These are phyloP conservation scores for Heteromormyrus szaboi DNA, from an alignment of 2,797 vertebrate genomes.

Conservation along the genomic window DNA sequence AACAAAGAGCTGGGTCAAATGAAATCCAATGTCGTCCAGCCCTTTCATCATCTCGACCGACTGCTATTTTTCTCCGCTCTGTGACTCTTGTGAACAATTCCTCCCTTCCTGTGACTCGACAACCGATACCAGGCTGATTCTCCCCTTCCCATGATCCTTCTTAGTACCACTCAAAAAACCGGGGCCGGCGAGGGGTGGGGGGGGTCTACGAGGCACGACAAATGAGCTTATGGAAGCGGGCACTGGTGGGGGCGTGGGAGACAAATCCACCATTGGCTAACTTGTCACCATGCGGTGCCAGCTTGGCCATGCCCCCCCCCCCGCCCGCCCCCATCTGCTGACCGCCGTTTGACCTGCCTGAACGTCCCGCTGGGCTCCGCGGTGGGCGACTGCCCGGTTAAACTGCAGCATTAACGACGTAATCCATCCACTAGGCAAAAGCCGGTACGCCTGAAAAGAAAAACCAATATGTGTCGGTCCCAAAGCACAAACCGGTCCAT, in stretches of 20 bases:
- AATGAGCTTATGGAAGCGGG: not conserved
- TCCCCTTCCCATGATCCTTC: not conserved
- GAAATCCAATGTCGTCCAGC: not conserved
- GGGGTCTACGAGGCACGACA: not conserved
- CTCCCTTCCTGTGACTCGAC: not conserved
- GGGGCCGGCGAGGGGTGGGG: not conserved
- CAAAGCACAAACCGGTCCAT: not conserved
- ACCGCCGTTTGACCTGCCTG: not conserved
- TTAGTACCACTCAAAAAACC: not conserved
- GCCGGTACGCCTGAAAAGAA: not conserved
- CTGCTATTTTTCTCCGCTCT: not conserved
- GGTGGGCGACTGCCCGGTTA: not conserved
- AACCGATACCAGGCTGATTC: not conserved
- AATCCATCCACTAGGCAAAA: not conserved
- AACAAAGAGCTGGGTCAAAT: not conserved
- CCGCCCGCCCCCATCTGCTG: not conserved
- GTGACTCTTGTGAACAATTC: not conserved
- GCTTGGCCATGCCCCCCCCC: not conserved
- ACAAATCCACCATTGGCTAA: not conserved
- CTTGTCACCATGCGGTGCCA: slow-evolving; percentile 5
- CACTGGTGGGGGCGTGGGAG: not conserved
- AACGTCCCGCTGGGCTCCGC: not conserved
- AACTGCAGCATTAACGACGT: not conserved
- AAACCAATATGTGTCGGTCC: not conserved
- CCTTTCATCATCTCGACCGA: not conserved